Evolutionary conservation across 2,888 invertebrate species (phyloP).

Genomic region (Acanthosoma haemorrhoidale): DNA sequence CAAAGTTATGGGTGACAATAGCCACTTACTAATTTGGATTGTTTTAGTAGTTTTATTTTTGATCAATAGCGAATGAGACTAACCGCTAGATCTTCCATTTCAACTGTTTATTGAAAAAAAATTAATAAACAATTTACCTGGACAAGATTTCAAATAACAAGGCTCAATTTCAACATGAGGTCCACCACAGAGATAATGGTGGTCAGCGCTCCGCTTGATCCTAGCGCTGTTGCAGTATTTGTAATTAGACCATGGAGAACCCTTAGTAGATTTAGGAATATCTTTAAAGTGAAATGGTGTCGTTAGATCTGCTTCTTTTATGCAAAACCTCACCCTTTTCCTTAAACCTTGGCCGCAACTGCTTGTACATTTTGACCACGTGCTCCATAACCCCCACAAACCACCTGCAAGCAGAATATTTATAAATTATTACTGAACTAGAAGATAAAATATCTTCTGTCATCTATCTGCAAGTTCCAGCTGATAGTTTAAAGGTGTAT

Average conservation of each 20-base stretch:
- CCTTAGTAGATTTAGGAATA: too few species aligned
- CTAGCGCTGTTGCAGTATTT: not conserved
- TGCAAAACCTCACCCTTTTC: slow-evolving; percentile 21
- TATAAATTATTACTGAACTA: too few species aligned
- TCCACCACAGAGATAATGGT: slow-evolving; percentile 28
- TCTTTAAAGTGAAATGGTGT: not conserved
- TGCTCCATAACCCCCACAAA: slow-evolving; percentile 26
- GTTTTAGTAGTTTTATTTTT: too few species aligned
- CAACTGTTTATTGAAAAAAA: too few species aligned
- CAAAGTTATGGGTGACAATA: too few species aligned
- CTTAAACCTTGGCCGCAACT: slow-evolving; percentile 33
- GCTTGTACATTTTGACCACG: slow-evolving; percentile 30
- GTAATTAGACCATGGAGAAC: not conserved
- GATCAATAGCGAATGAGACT: too few species aligned
- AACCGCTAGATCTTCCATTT: too few species aligned
- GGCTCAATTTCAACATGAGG: slow-evolving; percentile 47
- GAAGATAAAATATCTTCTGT: too few species aligned
- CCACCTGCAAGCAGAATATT: slow-evolving; percentile 17
- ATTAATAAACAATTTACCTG: slow-evolving; percentile 38
- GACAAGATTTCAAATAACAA: slow-evolving; percentile 47
- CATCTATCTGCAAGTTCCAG: too few species aligned
- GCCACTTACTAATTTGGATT: too few species aligned
- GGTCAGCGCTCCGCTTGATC: not conserved
- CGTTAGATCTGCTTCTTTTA: not conserved
- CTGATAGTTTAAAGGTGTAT: too few species aligned